These are phyloP conservation scores for Drosophila repleta DNA, from an alignment of 1,140 invertebrate genomes.

Conservation along the genomic window DNA sequence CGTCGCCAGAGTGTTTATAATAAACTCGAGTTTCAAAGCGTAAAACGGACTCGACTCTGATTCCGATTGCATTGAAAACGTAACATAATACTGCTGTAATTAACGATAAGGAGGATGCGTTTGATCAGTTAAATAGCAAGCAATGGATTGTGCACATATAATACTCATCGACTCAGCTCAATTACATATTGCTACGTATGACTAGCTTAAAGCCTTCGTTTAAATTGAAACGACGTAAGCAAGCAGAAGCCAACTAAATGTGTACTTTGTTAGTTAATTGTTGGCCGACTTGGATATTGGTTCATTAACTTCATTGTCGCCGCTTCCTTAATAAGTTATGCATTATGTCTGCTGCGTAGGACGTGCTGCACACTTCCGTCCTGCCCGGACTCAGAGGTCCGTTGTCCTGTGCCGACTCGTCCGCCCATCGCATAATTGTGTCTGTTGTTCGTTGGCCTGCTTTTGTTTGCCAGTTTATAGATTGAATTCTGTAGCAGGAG, in stretches of 20 bases:
- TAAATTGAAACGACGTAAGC: neutral
- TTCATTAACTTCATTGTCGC: conserved; percentile 41
- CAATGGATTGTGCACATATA: neutral
- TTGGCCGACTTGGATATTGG: conserved; percentile 2
- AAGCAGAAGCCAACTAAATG: neutral
- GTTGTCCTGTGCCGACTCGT: neutral
- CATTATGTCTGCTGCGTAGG: conserved; percentile 40
- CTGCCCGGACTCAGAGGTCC: neutral
- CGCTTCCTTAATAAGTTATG: conserved; percentile 40
- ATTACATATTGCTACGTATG: too few relatives aligned
- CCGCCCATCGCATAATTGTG: conserved; percentile 22
- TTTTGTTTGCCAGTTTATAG: conserved; percentile 44
- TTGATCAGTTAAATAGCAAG: neutral
- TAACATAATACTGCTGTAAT: conserved; percentile 18
- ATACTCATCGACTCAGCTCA: too few relatives aligned
- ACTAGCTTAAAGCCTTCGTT: neutral
- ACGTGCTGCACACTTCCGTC: conserved; percentile 40
- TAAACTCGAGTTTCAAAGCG: conserved; percentile 38
- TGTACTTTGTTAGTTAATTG: neutral
- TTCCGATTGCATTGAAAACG: conserved; percentile 6
- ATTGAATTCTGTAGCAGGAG: conserved; percentile 27
- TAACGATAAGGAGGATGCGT: neutral
- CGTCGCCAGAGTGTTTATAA: conserved; percentile 58
- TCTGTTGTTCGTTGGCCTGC: conserved; percentile 11
- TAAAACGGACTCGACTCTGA: conserved; percentile 8